Conservation (phyloP, 2,888 invertebrate genomes). For the Eutolmus rufibarbis region DNA sequence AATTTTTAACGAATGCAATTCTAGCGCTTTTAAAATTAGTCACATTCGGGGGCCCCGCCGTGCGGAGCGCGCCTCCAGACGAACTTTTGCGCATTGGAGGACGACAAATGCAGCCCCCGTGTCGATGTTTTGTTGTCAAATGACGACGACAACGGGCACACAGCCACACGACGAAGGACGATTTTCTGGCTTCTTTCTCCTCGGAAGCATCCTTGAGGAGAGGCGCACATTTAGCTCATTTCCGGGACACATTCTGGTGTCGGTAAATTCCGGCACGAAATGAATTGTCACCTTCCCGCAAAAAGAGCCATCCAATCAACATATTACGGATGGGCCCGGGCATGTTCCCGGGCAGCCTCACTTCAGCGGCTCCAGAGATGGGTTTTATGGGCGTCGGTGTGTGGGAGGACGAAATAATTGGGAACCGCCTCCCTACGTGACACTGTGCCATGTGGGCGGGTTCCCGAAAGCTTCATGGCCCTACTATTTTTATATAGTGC, state of each 20-base stretch:
- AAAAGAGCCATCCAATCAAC: conserved; percentile 44
- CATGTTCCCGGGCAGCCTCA: too few relatives aligned
- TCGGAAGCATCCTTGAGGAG: neutral
- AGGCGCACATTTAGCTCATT: neutral
- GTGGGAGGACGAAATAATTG: conserved; percentile 40
- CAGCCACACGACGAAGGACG: neutral
- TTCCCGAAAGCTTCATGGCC: neutral
- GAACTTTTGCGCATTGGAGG: neutral
- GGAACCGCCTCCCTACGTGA: conserved; percentile 47
- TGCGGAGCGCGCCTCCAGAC: neutral
- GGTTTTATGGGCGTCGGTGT: neutral
- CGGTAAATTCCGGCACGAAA: neutral
- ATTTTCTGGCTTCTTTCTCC: neutral
- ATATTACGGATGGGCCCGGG: conserved; percentile 33
- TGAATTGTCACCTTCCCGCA: neutral
- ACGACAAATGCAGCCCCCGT: neutral
- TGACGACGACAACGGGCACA: neutral
- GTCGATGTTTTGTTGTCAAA: neutral
- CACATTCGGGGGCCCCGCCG: neutral
- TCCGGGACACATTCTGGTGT: neutral
- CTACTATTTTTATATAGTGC: neutral
- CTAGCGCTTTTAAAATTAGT: conserved; percentile 1
- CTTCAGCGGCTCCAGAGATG: neutral
- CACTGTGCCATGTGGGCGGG: conserved; percentile 44
- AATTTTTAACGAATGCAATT: conserved; percentile 39